Evolutionary conservation across 2,888 invertebrate genomes (phyloP), one percentile per base, ranked within the genome.

Genomic region (Schizotus pectinicornis): DNA sequence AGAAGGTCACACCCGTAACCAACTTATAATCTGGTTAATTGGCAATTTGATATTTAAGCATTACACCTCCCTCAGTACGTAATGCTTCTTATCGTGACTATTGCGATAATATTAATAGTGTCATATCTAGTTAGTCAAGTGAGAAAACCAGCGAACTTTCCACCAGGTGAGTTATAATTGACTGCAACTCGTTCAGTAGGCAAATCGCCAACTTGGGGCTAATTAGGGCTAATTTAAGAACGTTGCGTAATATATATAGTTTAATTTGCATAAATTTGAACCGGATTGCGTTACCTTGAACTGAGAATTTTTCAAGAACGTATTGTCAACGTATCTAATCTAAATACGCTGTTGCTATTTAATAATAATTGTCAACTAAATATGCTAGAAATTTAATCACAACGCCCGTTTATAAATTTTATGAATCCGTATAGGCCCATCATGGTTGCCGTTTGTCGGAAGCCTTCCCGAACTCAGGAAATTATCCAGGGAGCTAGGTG

Each of bases 371-470:
- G 9, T 13, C 7, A 37, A 9, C 12, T 11, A 22, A 5, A 32
- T n/a, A 22, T n/a, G 45, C 2, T 22, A 22, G 22, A 5, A 22
- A 22, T 22, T 22, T 22, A 22, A 22, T 3, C 22, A 22, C 22
- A 5, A 22, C 5, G 5, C 22, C 5, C 22, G 5, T 22, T 22
- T 22, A n/a, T n/a, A n/a, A n/a, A n/a, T 22, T 22, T 22, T 22
- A 22, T 22, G 22, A 22, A 22, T 22, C 22, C 22, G n/a, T 74
- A 45, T 58, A 83, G 83, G 83, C 59, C 84, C 83, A 13, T 42
- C 50, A 39, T 81, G 81, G 80, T 62, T 78, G 11, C 83, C 83
- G 6, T 63, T 82, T 11, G 67, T 81, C 1, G 83, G 83, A 9
- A 80, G 78, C 57, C 62, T 75, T 1, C 72, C 76, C 1, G 62